These are phyloP conservation scores for Picathartes gymnocephalus DNA, from an alignment of 2,113 vertebrate species.

Conservation along the genomic window DNA sequence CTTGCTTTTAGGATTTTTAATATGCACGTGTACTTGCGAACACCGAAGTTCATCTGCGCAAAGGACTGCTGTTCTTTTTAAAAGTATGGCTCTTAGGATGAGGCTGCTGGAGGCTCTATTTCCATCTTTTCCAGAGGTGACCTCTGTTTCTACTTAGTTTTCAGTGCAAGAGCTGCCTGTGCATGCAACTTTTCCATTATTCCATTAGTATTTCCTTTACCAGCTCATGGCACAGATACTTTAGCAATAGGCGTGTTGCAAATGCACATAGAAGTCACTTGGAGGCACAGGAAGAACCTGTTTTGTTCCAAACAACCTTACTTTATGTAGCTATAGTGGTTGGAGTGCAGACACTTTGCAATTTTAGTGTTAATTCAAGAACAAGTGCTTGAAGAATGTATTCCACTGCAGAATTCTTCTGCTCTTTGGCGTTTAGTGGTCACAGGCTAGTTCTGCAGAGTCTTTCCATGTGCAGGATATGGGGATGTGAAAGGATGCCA, in stretches of 20 bases:
- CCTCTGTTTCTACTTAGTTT: not conserved
- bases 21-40: not conserved
- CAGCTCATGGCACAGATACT: not conserved
- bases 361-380: not conserved
- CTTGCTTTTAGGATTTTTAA: not conserved
- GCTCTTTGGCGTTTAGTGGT: not conserved
- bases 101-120: not conserved
- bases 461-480: not conserved
- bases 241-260: not conserved
- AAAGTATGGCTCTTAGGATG: not conserved
- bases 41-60: not conserved
- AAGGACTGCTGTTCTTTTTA: not conserved
- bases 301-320: not conserved
- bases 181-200: not conserved
- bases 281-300: not conserved
- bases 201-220: not conserved
- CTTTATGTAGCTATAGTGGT: not conserved
- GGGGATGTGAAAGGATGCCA: not conserved
- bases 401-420: not conserved
- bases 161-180: not conserved
- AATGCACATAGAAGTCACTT: not conserved
- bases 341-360: not conserved
- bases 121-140: not conserved
- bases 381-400: not conserved
- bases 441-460: not conserved